phyloP scores from a whole-genome alignment of 2,888 invertebrate species.

The Leucozona laternaria region DNA sequence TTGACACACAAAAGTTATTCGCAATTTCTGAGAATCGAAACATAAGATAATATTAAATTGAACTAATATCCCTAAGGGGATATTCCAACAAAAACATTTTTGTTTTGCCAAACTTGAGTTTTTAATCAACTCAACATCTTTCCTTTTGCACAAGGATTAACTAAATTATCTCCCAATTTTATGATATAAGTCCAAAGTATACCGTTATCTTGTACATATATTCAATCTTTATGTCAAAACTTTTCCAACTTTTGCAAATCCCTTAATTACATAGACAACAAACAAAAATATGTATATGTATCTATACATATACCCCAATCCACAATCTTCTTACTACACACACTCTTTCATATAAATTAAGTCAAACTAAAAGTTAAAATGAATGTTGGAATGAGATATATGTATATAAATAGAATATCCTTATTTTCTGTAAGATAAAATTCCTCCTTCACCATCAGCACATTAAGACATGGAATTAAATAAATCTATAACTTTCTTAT shows the following conservation, averaged over 20 bases:
- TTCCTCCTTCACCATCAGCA: not conserved
- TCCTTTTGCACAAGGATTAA: constrained; percentile 34
- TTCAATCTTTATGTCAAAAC: constrained; percentile 69
- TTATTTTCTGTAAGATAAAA: not conserved
- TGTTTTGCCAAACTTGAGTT: constrained; percentile 43
- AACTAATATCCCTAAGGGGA: not conserved
- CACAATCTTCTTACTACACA: not conserved
- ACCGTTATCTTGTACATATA: constrained; percentile 37
- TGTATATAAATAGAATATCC: not conserved
- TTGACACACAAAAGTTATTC: not conserved
- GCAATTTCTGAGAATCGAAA: not conserved
- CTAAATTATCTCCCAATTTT: constrained; percentile 72
- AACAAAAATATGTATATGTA: not conserved
- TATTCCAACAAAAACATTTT: not conserved
- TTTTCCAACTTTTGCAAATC: constrained; percentile 59
- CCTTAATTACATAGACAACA: constrained; percentile 46
- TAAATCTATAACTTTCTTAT: constrained; percentile 64
- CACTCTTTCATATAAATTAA: not conserved
- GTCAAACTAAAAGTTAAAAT: constrained; percentile 29
- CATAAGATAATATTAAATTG: not conserved
- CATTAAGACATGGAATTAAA: constrained; percentile 38
- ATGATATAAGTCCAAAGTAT: constrained; percentile 45
- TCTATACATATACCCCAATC: not conserved
- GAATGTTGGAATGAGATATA: constrained; percentile 23
- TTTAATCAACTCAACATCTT: constrained; percentile 58